Evolutionary conservation across 2,113 vertebrate genomes (phyloP).

Genomic region (Oceanites oceanicus): DNA sequence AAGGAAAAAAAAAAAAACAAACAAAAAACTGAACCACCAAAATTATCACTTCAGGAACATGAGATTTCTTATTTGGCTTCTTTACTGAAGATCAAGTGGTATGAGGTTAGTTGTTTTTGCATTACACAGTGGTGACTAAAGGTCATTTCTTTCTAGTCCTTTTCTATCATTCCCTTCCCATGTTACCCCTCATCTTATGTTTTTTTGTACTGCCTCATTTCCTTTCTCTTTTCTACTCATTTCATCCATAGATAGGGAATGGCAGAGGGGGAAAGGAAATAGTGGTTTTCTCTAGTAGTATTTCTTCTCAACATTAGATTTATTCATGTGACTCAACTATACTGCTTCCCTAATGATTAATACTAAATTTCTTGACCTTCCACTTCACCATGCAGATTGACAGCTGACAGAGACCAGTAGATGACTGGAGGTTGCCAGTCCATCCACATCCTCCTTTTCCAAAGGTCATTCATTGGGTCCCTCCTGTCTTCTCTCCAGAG

Average conservation of each 20-base stretch:
- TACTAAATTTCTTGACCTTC: neutral
- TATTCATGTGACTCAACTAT: neutral
- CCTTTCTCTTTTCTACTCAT: neutral
- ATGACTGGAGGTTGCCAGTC: neutral
- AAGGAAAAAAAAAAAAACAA: neutral
- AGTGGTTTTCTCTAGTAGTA: neutral
- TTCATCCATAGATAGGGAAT: neutral
- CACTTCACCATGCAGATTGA: neutral
- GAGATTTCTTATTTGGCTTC: neutral
- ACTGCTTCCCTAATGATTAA: neutral
- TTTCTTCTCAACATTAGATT: neutral
- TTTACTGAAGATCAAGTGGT: neutral
- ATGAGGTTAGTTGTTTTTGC: neutral
- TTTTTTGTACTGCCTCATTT: neutral
- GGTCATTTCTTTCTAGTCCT: neutral
- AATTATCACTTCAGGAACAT: neutral
- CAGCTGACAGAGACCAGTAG: neutral
- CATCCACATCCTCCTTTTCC: neutral
- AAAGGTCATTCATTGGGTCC: neutral
- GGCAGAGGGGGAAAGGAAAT: neutral
- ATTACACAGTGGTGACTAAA: neutral
- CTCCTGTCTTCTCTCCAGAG: neutral
- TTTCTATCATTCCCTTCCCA: neutral
- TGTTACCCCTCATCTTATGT: neutral
- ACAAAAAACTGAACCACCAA: neutral